Evolutionary conservation across 2,797 vertebrate species (phyloP).

Genomic region (Calcarius lapponicus): DNA sequence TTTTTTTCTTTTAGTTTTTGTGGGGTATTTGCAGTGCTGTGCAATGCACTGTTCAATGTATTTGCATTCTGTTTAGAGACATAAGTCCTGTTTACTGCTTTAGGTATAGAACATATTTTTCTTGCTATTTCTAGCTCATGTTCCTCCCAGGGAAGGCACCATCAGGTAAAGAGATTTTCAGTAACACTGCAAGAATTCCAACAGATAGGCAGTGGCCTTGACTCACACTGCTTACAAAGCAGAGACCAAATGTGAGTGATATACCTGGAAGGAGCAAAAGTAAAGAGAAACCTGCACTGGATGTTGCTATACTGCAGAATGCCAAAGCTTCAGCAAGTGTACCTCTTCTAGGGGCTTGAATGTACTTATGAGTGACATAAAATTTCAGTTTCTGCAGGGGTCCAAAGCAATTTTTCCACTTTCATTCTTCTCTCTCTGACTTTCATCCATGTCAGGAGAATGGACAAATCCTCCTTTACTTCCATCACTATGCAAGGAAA

Average conservation of each 20-base stretch:
- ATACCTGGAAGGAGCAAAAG: neutral
- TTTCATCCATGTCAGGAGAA: neutral
- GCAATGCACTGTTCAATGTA: neutral
- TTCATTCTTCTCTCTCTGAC: neutral
- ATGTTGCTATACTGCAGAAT: neutral
- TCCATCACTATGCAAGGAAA: neutral
- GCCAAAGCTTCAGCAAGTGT: neutral
- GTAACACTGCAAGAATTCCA: neutral
- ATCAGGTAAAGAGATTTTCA: accelerated
- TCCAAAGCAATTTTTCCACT: neutral
- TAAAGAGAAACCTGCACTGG: neutral
- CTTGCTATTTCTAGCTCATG: neutral
- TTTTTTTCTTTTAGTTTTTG: neutral
- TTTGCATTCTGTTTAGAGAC: neutral
- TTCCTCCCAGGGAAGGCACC: neutral
- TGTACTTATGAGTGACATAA: neutral
- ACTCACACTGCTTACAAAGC: neutral
- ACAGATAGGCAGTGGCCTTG: neutral
- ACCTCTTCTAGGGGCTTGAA: neutral
- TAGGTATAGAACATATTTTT: neutral
- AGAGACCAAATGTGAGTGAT: neutral
- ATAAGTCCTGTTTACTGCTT: neutral
- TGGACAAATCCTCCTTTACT: neutral
- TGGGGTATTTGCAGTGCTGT: neutral
- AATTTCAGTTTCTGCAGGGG: neutral